Base-by-base conservation (phyloP, 2,797 vertebrate species). In the Natrix natrix region DNA sequence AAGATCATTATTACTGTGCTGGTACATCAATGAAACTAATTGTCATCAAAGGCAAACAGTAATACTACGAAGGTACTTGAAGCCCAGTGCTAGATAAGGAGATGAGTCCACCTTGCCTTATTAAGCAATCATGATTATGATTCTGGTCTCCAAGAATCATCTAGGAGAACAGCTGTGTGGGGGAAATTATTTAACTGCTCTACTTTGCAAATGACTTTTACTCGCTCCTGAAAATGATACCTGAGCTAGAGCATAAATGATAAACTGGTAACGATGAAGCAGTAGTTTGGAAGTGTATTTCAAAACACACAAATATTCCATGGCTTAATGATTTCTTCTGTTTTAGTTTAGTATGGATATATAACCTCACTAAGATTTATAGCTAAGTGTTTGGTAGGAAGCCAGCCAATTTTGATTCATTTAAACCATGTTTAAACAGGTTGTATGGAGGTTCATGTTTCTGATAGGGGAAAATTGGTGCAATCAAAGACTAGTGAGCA, bases 191-290 rank as follows among this genome's bases (percentile, higher is more conserved):
- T 90, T 86, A 74, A 74, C 60, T 43, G 26, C 28, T 91, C 89
- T 37, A 74, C 78, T 93, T 86, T 66, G 26, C 52, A 69, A 90
- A 74, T 48, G 56, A 24, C 86, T 59, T 93, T 93, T 88, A 28
- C 89, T 93, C 60, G 12, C 54, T 66, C 89, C 61, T 88, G 37
- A 59, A 93, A 91, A 74, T 54, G 43, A 88, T 88, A 16, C n/a
- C 1, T 52, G 60, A 16, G 14, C 7, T 88, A 26, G 13, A 83
- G 28, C 63, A 32, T 89, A 52, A 52, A n/a, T 59, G 55, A 92
- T 88, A 74, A 90, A 59, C 54, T 88, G 55, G 55, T 32, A 88
- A 24, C 63, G 52, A 86, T 61, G 57, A 78, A 56, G 54, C 48
- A 63, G 24, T 86, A 52, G 86, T 57, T 93, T 59, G 26, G 52